phyloP scores from a whole-genome alignment of 2,113 vertebrate genomes.

The Rhabdornis inornatus region DNA sequence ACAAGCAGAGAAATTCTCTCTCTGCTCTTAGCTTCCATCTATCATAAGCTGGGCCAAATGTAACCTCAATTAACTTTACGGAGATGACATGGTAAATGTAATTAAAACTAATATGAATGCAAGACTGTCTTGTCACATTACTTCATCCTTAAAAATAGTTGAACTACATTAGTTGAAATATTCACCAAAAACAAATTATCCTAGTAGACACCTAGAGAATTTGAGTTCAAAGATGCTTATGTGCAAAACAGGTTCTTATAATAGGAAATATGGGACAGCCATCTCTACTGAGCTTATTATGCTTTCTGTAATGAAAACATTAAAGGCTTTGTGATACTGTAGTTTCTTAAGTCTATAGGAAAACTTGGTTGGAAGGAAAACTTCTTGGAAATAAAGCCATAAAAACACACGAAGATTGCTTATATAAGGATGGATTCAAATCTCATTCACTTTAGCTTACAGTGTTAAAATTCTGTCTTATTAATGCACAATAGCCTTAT shows the following conservation, averaged over 20 bases:
- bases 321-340: neutral
- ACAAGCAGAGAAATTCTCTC: neutral
- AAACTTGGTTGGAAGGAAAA: neutral
- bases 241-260: neutral
- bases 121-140: neutral
- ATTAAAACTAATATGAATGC: neutral
- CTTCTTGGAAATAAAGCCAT: neutral
- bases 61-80: constrained; percentile 4
- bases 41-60: neutral
- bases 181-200: neutral
- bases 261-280: neutral
- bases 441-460: neutral
- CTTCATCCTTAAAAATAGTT: neutral
- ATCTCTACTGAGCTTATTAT: neutral
- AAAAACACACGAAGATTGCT: neutral
- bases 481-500: neutral
- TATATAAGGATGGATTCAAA: neutral
- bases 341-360: neutral
- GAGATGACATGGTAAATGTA: neutral
- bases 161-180: neutral
- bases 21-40: neutral
- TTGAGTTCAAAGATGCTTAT: neutral
- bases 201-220: neutral
- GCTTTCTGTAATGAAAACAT: neutral
- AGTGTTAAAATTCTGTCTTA: neutral